Evolutionary conservation across 2,888 invertebrate genomes (phyloP).

Genomic region (Andrena trimmerana): DNA sequence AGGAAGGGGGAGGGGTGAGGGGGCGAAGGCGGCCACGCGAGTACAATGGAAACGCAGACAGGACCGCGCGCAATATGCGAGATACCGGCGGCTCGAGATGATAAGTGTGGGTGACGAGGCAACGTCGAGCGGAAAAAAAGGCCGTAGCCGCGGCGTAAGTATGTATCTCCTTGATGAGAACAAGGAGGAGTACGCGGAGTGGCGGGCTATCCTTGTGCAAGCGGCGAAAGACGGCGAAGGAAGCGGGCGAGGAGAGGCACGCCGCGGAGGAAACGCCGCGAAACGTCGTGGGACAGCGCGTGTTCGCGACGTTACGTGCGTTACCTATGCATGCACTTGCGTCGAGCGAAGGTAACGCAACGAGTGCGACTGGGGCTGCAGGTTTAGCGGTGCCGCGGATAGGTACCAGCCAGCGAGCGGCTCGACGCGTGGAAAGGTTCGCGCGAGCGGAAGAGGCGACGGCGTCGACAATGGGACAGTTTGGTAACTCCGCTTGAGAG

Average conservation of each 20-base stretch:
- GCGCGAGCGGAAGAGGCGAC: slow-evolving; percentile 26
- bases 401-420: not conserved
- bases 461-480: slow-evolving; percentile 27
- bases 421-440: slow-evolving; percentile 16
- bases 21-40: slow-evolving; percentile 27
- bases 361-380: not conserved
- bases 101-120: slow-evolving; percentile 70
- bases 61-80: slow-evolving; percentile 48
- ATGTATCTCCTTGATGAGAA: slow-evolving; percentile 69
- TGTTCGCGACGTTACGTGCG: slow-evolving; percentile 24
- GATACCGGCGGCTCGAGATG: slow-evolving; percentile 49
- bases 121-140: slow-evolving; percentile 66
- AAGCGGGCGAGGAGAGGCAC: slow-evolving; percentile 15
- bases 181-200: slow-evolving; percentile 66
- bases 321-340: too few species aligned
- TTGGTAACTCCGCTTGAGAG: slow-evolving; percentile 26
- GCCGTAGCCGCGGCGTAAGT: slow-evolving; percentile 57
- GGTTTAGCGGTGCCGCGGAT: not conserved
- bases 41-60: slow-evolving; percentile 55
- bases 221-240: slow-evolving; percentile 30
- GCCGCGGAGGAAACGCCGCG: slow-evolving; percentile 50
- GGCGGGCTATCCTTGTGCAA: slow-evolving; percentile 64
- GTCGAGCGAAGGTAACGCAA: slow-evolving; percentile 12
- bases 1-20: too few species aligned
- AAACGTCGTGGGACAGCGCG: slow-evolving; percentile 32